These are phyloP conservation scores for Decapterus maruadsi DNA, from an alignment of 2,797 vertebrate species.

Conservation along the genomic window DNA sequence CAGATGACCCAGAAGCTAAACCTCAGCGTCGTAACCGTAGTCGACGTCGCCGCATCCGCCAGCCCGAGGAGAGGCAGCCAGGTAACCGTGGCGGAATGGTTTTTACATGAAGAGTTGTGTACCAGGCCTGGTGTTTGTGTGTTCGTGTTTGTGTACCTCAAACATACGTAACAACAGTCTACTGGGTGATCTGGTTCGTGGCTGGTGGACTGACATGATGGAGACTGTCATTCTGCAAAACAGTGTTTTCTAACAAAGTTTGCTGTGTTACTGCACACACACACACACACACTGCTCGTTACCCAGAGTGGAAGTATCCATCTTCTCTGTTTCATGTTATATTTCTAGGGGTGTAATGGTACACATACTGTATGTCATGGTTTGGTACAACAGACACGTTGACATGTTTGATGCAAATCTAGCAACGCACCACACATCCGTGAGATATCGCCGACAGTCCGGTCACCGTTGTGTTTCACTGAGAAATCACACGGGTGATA, in stretches of 20 bases:
- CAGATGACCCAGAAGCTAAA: slow-evolving; percentile 97
- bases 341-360: not conserved
- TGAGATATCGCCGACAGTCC: too few species aligned
- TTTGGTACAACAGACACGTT: too few species aligned
- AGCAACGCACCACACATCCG: too few species aligned
- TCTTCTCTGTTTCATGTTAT: not conserved
- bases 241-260: slow-evolving; percentile 20
- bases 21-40: slow-evolving; percentile 98
- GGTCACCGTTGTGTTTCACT: too few species aligned
- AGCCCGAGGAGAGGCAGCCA: slow-evolving; percentile 98
- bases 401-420: too few species aligned
- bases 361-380: too few species aligned
- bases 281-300: not conserved
- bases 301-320: not conserved
- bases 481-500: too few species aligned
- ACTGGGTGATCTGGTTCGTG: slow-evolving; percentile 1
- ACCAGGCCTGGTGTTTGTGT: slow-evolving; percentile 18
- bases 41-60: slow-evolving; percentile 93
- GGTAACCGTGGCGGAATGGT: slow-evolving; percentile 87
- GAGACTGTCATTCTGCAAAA: not conserved
- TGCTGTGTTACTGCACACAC: not conserved
- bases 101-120: slow-evolving; percentile 20
- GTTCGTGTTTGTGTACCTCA: slow-evolving; percentile 15
- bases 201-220: not conserved
- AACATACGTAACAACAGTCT: slow-evolving; percentile 25